Conservation (phyloP, 1,140 invertebrate species). For the Acromyrmex heyeri region DNA sequence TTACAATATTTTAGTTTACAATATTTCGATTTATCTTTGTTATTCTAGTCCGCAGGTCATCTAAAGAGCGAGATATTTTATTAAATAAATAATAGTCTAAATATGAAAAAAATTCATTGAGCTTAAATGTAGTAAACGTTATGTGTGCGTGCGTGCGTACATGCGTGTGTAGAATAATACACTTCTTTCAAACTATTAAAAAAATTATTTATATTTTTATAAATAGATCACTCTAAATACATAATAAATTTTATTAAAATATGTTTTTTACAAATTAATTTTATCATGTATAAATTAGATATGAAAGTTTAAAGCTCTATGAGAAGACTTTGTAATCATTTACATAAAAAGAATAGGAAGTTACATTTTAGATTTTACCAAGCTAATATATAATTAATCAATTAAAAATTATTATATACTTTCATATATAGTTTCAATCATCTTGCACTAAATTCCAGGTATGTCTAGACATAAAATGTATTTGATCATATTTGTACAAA, state of each 20-base stretch:
- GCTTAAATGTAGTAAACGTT: neutral
- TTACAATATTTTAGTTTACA: too few relatives aligned
- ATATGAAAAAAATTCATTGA: neutral
- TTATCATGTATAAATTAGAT: neutral
- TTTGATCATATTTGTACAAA: too few relatives aligned
- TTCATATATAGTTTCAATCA: too few relatives aligned
- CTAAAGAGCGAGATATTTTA: too few relatives aligned
- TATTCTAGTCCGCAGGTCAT: too few relatives aligned
- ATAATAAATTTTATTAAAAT: neutral
- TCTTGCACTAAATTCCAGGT: too few relatives aligned
- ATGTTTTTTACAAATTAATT: neutral
- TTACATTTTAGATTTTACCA: neutral
- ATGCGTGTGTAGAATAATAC: neutral
- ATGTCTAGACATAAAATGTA: too few relatives aligned
- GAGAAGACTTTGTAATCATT: neutral
- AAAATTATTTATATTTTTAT: neutral
- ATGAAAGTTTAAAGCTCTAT: neutral
- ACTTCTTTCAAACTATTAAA: neutral
- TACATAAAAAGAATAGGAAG: neutral
- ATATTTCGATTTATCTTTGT: too few relatives aligned
- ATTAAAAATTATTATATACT: conserved; percentile 4
- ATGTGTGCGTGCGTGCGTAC: too few relatives aligned
- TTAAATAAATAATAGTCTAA: neutral
- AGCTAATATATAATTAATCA: neutral
- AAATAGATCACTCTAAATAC: neutral